Conservation (phyloP, 2,113 vertebrate genomes). For the Eleginops maclovinus region DNA sequence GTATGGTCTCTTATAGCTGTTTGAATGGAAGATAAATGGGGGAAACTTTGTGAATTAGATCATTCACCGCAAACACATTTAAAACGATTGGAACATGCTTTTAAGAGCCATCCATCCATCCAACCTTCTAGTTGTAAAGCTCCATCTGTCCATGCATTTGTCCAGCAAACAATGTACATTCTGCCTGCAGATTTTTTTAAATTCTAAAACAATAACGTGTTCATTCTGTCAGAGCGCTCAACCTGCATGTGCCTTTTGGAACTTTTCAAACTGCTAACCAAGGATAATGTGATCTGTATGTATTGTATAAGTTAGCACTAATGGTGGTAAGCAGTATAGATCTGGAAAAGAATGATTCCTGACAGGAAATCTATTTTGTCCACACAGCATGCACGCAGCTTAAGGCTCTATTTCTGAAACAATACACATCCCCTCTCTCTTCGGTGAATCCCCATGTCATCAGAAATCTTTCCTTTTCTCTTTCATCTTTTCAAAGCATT, state of each 20-base stretch:
- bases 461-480: conserved; percentile 63
- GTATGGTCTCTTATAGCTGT: background rate
- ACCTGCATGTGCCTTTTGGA: conserved; percentile 14
- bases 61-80: background rate
- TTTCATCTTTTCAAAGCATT: conserved; percentile 50
- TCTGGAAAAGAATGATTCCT: conserved; percentile 60
- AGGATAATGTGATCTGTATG: conserved; percentile 45
- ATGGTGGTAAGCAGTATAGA: conserved; percentile 62
- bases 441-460: conserved; percentile 57
- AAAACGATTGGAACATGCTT: background rate
- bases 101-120: background rate
- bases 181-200: background rate
- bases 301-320: conserved; percentile 63
- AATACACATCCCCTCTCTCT: conserved; percentile 44
- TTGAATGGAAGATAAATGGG: background rate
- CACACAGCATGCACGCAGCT: conserved; percentile 59
- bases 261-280: conserved; percentile 45
- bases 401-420: conserved; percentile 69
- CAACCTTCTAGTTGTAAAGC: background rate
- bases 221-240: background rate
- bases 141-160: background rate
- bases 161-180: background rate
- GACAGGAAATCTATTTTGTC: conserved; percentile 73
- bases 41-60: background rate
- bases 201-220: background rate